A percentile compares a stretch with the other conserved stretches of the same genome.
Conservation (phyloP, 2,888 invertebrate genomes). For the Parthenolecanium corni region DNA sequence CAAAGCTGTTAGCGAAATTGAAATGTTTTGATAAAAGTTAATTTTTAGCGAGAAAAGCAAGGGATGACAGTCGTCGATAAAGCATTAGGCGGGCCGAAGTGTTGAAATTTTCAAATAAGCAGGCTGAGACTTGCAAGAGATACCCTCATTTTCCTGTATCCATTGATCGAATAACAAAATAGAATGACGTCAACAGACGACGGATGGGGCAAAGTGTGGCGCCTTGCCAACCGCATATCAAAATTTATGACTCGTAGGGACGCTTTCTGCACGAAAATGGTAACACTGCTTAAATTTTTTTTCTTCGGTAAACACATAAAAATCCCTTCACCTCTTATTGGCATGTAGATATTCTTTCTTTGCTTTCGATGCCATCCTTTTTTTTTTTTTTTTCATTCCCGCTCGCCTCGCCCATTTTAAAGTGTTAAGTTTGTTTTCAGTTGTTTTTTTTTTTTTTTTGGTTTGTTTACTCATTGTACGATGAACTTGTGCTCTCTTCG, state of each 20-base stretch:
- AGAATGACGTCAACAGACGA: slow-evolving; percentile 18
- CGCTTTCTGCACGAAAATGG: slow-evolving; percentile 1
- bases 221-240: slow-evolving; percentile 20
- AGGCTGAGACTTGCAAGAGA: neutral
- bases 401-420: no score
- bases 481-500: slow-evolving; percentile 7
- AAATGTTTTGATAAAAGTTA: no score
- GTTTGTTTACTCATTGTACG: slow-evolving; percentile 19
- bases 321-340: neutral
- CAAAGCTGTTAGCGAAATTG: no score
- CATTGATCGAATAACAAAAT: slow-evolving; percentile 14
- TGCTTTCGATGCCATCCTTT: no score
- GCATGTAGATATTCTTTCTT: neutral
- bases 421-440: no score
- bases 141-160: neutral
- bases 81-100: no score
- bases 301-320: neutral
- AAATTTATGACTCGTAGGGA: slow-evolving; percentile 8
- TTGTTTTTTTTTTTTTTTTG: neutral
- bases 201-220: slow-evolving; percentile 12
- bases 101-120: no score
- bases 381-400: no score
- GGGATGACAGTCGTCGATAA: no score
- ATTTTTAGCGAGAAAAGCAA: no score
- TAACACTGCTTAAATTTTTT: slow-evolving; percentile 9